A percentile compares a stretch with the other conserved stretches of the same genome.
These are phyloP conservation scores for Leucoraja erinaceus DNA, from an alignment of 2,113 vertebrate species.

Conservation along the genomic window DNA sequence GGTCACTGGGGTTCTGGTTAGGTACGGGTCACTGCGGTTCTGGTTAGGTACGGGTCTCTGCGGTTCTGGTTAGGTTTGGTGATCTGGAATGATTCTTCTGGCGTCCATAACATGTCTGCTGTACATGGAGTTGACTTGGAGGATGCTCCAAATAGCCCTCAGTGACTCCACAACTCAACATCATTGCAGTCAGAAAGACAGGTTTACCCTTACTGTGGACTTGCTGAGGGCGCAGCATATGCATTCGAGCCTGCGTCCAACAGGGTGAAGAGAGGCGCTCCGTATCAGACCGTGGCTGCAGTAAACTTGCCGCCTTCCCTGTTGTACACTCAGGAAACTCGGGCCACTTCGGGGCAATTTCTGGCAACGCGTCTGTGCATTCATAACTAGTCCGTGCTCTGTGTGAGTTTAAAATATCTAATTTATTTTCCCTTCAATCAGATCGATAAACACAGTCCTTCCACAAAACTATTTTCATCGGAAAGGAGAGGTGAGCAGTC, in stretches of 20 bases:
- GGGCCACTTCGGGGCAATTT: not conserved
- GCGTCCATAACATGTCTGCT: not conserved
- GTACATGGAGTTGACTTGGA: not conserved
- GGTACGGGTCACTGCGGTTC: too few species aligned
- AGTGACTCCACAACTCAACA: not conserved
- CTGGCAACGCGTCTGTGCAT: too few species aligned
- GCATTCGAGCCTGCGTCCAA: not conserved
- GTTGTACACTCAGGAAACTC: not conserved
- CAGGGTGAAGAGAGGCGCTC: not conserved
- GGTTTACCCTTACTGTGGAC: not conserved
- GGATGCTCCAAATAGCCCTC: not conserved
- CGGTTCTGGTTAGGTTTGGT: too few species aligned
- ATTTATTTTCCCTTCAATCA: not conserved
- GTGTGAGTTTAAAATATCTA: not conserved
- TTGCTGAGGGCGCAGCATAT: not conserved
- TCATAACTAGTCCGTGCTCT: not conserved
- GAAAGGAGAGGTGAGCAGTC: conserved; percentile 49
- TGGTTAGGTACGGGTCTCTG: too few species aligned
- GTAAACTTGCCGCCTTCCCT: not conserved
- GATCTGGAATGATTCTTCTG: not conserved
- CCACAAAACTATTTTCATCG: conserved; percentile 51
- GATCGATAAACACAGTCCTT: conserved; percentile 44
- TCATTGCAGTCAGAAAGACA: not conserved
- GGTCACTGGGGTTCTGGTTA: too few species aligned
- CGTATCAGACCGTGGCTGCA: too few species aligned